Evolutionary conservation across 2,797 vertebrate species (phyloP).

Genomic region (Coendou prehensilis): DNA sequence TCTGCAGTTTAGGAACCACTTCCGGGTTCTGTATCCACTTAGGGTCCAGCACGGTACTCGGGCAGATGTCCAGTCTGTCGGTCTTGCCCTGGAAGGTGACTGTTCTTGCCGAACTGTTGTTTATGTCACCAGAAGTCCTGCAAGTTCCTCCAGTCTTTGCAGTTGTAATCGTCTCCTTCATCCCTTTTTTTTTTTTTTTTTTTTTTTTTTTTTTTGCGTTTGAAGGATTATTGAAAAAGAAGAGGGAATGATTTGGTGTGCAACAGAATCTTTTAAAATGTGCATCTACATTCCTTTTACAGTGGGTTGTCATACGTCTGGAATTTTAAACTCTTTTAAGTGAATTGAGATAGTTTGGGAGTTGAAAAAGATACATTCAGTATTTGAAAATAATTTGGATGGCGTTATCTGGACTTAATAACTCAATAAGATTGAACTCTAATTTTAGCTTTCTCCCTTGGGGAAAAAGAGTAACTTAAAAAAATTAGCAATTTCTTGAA

Average conservation of each 20-base stretch:
- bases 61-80: fast-evolving
- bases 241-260: not conserved
- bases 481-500: not conserved
- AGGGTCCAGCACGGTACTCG: fast-evolving
- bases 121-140: not conserved
- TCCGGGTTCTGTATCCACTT: not conserved
- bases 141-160: not conserved
- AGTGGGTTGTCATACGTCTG: not conserved
- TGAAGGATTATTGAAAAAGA: not conserved
- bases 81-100: not conserved
- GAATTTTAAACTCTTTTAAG: slow-evolving; percentile 29
- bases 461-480: not conserved
- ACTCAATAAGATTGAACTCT: not conserved
- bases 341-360: not conserved
- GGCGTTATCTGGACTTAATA: not conserved
- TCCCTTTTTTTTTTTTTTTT: not conserved
- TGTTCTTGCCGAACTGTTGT: not conserved
- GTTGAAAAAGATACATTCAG: not conserved
- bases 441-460: slow-evolving; percentile 9
- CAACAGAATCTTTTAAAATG: not conserved
- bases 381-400: slow-evolving; percentile 53
- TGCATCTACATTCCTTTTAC: not conserved
- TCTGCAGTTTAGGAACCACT: not conserved
- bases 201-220: not conserved
- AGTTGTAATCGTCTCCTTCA: not conserved